Evolutionary conservation across 2,888 invertebrate genomes (phyloP), one percentile per base, ranked within the genome.

Genomic region (Uropetala carovei): DNA sequence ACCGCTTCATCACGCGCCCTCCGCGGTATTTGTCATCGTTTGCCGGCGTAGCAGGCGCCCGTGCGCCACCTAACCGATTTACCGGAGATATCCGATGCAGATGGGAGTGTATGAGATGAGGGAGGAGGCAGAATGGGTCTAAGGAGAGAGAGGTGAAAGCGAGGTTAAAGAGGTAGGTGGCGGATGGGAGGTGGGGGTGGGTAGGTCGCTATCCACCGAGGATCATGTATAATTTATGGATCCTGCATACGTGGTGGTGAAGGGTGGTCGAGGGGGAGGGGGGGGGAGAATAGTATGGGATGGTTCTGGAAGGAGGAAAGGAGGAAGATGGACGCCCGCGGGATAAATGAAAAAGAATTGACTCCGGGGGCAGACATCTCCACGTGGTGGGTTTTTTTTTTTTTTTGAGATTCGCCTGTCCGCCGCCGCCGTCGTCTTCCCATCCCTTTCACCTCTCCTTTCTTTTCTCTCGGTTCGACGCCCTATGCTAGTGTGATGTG

Each of bases 171-270:
- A 57, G 85, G 57, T 16, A 57, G 85, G 57, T 11, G 18, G 75
- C 27, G 82, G 82, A 86, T 86, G 30, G n/a, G 10, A 22, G 30
- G 27, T 59, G 60, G 86, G 60, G 60, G 64, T 11, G 30, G 64
- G 64, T n/a, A n/a, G 89, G 64, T 43, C 64, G 89, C 89, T 89
- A 89, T 89, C 89, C 89, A 64, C 43, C 18, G 27, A 64, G 64
- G 89, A 89, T 89, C 89, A 89, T 89, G 89, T 89, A 89, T 89
- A 89, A 89, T 89, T 89, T 89, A 89, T 89, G 89, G 89, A 89
- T 89, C 68, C 89, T 64, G 43, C 64, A 64, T 89, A 60, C 68
- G 60, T 60, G 60, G 68, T 68, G 64, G 89, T 43, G 89, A 89
- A 89, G 60, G 86, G 85, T 58, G 86, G 86, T 13, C 60, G 59